Evolutionary conservation across 2,888 invertebrate genomes (phyloP), one percentile per base, ranked within the genome.

Genomic region (Tyria jacobaeae): DNA sequence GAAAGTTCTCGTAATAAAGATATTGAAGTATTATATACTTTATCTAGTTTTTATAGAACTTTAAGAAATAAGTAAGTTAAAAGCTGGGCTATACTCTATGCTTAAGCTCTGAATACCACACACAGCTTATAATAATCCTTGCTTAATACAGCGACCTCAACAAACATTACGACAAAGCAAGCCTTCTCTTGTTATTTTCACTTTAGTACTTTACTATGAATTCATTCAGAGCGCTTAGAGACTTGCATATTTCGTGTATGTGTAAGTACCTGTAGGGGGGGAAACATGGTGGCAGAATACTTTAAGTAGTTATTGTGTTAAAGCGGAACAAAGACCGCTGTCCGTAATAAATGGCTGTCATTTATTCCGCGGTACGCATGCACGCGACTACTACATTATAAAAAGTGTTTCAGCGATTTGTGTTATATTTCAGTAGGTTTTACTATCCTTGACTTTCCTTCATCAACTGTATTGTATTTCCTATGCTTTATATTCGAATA

Each of bases 91-190:
- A 17, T 24, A 6, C 27, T 7, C 25, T 68, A 53, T 62, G 15
- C 37, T 57, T 60, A 55, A 64, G 31, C 52, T 48, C 49, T 61
- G 53, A 60, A 44, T 48, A 47, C 39, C 34, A 55, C 48, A 55
- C 48, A 59, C 53, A 61, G 55, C 27, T 48, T 37, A 60, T 69
- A 54, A 64, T 72, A 69, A 66, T 56, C 59, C 21, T 10, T 21
- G 57, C 58, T 69, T 62, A 60, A 49, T 50, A 37, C 12, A 44
- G 15, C 37, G 5, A 15, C 53, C 37, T 31, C 52, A 50, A 41
- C 21, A 37, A 39, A 35, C 7, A 12, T 37, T 39, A 10, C 25
- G 39, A 39, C 25, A n/a, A 25, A 25, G 37, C 25, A n/a, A 25
- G 6, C 37, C 27, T 37, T 27, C 25, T 41, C 41, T 31, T n/a